These are phyloP conservation scores for Apostichopus parvimensis DNA, from an alignment of 35 echinoderm and acorn worm genomes.

Conservation along the genomic window DNA sequence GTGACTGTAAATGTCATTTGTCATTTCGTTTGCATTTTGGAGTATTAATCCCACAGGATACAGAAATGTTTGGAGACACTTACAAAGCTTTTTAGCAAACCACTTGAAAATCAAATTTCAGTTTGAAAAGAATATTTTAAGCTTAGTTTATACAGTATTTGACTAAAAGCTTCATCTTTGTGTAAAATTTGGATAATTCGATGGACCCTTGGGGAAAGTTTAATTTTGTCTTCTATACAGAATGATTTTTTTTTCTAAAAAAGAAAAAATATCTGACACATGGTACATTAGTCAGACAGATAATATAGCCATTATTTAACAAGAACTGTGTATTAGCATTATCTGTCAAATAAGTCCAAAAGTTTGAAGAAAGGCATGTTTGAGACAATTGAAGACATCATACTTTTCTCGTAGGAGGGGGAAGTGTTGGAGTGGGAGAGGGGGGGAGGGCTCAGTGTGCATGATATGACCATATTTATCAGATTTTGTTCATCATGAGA, in stretches of 20 bases:
- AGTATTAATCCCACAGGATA: constrained; percentile 37
- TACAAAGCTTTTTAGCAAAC: constrained; percentile 5
- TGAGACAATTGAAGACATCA: too few relatives aligned
- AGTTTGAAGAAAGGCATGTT: too few relatives aligned
- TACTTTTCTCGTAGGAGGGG: too few relatives aligned
- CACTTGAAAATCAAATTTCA: constrained; percentile 45
- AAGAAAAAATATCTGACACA: neutral
- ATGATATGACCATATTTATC: too few relatives aligned
- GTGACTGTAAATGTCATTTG: constrained; percentile 29
- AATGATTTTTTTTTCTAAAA: neutral
- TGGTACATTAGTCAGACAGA: constrained; percentile 12
- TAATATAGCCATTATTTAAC: neutral
- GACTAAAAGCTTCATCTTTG: constrained; percentile 38
- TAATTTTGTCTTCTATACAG: neutral
- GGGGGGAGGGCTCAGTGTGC: too few relatives aligned
- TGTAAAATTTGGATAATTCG: constrained; percentile 41
- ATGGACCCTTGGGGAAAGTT: constrained; percentile 20
- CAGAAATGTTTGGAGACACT: constrained; percentile 34
- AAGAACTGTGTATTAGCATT: neutral
- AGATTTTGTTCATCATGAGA: too few relatives aligned
- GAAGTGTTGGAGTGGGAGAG: too few relatives aligned
- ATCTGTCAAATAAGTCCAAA: too few relatives aligned
- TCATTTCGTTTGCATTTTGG: constrained; percentile 25
- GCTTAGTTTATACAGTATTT: constrained; percentile 20
- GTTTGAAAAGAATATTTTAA: constrained; percentile 9